Evolutionary conservation across 2,797 vertebrate species (phyloP).

Genomic region (Paramormyrops hopkinsi): DNA sequence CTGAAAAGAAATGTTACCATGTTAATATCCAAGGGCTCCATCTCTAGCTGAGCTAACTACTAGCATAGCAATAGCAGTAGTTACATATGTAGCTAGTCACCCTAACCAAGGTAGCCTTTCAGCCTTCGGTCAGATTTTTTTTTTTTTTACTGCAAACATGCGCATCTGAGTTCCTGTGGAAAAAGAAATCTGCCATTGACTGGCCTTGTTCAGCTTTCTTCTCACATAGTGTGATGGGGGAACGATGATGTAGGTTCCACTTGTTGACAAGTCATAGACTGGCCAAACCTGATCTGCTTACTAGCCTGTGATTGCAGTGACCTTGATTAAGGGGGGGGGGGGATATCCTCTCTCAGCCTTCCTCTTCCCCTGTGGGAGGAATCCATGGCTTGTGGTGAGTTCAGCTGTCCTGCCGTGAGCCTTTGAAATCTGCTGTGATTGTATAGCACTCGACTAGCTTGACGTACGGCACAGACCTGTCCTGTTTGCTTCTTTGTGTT

Average conservation of each 20-base stretch:
- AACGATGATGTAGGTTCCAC: neutral
- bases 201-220: neutral
- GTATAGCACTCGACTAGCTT: neutral
- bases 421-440: neutral
- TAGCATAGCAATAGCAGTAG: neutral
- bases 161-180: neutral
- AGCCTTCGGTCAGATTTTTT: neutral
- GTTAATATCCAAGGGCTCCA: neutral
- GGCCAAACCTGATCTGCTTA: neutral
- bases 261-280: too few relatives aligned
- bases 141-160: neutral
- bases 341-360: too few relatives aligned
- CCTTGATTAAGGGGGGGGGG: neutral
- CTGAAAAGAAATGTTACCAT: neutral
- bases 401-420: neutral
- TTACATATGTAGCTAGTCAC: neutral
- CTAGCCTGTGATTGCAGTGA: neutral
- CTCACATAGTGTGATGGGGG: neutral
- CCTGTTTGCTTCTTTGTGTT: neutral
- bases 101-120: neutral
- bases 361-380: neutral
- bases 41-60: neutral
- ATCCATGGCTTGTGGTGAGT: neutral
- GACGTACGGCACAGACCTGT: neutral
- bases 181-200: neutral